A percentile compares a stretch with the other conserved stretches of the same genome.
phyloP scores from a whole-genome alignment of 2,113 vertebrate genomes.

The Syrrhaptes paradoxus region DNA sequence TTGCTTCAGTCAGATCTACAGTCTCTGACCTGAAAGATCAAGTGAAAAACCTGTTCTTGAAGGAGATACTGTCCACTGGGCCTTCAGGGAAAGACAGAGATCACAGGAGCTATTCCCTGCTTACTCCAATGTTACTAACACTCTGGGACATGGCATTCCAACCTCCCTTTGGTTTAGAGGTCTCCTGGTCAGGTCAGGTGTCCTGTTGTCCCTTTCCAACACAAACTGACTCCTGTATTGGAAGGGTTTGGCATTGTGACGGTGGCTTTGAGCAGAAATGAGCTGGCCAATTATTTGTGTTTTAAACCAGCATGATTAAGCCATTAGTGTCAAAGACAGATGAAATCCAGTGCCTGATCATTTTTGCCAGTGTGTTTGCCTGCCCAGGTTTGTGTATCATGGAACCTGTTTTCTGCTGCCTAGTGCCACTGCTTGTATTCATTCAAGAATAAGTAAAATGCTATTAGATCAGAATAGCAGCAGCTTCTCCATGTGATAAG shows the following conservation, averaged over 20 bases:
- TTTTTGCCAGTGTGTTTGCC: neutral
- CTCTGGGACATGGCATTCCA: neutral
- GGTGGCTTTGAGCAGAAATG: neutral
- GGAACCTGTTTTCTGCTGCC: neutral
- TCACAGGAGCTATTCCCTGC: neutral
- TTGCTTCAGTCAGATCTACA: constrained; percentile 51
- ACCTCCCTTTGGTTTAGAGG: neutral
- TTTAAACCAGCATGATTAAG: neutral
- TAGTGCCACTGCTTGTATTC: neutral
- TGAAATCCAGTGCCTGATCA: neutral
- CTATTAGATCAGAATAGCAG: neutral
- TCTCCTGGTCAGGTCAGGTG: neutral
- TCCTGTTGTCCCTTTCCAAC: neutral
- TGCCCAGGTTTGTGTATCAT: neutral
- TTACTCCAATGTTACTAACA: neutral
- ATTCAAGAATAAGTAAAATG: neutral
- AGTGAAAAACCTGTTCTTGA: constrained; percentile 64
- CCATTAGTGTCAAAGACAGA: neutral
- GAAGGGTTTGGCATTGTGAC: neutral
- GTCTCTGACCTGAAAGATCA: constrained; percentile 78
- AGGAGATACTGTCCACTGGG: neutral
- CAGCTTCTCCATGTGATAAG: neutral
- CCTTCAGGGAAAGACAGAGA: neutral
- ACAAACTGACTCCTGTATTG: neutral
- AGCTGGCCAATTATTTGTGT: neutral